phyloP scores from a whole-genome alignment of 2,797 vertebrate genomes.

The Centropyge bicolor region DNA sequence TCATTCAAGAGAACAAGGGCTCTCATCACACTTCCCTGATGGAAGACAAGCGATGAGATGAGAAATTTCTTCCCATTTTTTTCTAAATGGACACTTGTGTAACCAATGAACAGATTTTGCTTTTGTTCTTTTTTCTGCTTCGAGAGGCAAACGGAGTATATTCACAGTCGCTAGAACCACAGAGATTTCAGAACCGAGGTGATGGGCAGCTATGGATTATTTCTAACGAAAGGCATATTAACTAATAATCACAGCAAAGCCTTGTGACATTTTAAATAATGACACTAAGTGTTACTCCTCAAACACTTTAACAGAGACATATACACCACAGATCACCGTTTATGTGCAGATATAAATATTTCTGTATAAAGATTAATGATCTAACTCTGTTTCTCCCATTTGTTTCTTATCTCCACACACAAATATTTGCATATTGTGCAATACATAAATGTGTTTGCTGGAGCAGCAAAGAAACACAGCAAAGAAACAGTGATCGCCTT shows the following conservation, averaged over 20 bases:
- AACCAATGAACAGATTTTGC: not conserved
- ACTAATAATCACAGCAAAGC: not conserved
- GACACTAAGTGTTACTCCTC: not conserved
- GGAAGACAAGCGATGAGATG: not conserved
- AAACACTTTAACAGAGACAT: slow-evolving; percentile 1
- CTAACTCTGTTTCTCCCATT: not conserved
- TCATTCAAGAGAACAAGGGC: not conserved
- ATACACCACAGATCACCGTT: not conserved
- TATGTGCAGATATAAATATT: slow-evolving; percentile 3
- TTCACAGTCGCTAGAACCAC: not conserved
- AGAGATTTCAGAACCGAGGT: not conserved
- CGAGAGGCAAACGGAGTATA: not conserved
- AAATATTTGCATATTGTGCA: slow-evolving; percentile 1
- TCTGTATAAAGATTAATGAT: slow-evolving; percentile 12
- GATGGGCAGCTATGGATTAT: not conserved
- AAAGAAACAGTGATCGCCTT: not conserved
- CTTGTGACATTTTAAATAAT: slow-evolving; percentile 8
- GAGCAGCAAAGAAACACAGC: no score
- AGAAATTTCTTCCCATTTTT: slow-evolving; percentile 4
- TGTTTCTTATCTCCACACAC: slow-evolving; percentile 10
- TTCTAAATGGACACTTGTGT: slow-evolving; percentile 10
- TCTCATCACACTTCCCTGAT: slow-evolving; percentile 29
- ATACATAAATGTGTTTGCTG: slow-evolving; percentile 16
- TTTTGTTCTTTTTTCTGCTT: slow-evolving; percentile 6
- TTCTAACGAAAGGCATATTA: not conserved